Base-by-base conservation (phyloP, 2,888 invertebrate species). In the Yponomeuta plumbellus region DNA sequence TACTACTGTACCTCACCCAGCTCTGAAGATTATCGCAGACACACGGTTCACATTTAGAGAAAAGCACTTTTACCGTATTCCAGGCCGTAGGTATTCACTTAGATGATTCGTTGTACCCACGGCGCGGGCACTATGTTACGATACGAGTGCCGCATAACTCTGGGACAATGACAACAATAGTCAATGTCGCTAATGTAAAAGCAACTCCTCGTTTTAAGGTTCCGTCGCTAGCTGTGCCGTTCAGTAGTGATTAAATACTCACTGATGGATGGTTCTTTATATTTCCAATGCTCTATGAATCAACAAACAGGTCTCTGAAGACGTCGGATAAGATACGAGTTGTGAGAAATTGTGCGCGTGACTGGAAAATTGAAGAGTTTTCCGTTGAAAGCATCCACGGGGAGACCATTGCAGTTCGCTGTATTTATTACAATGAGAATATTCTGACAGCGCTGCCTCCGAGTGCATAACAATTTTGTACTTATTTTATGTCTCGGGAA, bases 101-200 rank as follows among this genome's bases (percentile, higher is more conserved):
- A 17, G 4, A 17, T 52, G 44, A 5, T 59, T 20, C 20, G 21
- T 11, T 21, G 59, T 23, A 21, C 20, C n/a, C 57, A 20, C 21
- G 4, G 23, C 59, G 21, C 21, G 34, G 61, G 61, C 23, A 34
- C 11, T n/a, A 11, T 13, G 44, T 17, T 52, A 52, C 44, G 44
- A 52, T 52, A 52, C 44, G 44, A 52, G 44, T 52, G 44, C 44
- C 44, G 44, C 17, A 52, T 52, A 52, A 52, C 44, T 52, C n/a
- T 34, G 26, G 61, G 26, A 34, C 61, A 34, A 23, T 26, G 26
- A 34, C 20, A 34, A 62, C 61, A 62, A 62, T 62, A 34, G 61
- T 34, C 34, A 34, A 22, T 26, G 23, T 34, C n/a, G 34, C 61
- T 62, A 62, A 62, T 62, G 61, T 26, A 62, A 62, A 22, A 62